A percentile compares a stretch with the other conserved stretches of the same genome.
Evolutionary conservation across 2,797 vertebrate genomes (phyloP).

Genomic region (Sebastolobus altivelis): DNA sequence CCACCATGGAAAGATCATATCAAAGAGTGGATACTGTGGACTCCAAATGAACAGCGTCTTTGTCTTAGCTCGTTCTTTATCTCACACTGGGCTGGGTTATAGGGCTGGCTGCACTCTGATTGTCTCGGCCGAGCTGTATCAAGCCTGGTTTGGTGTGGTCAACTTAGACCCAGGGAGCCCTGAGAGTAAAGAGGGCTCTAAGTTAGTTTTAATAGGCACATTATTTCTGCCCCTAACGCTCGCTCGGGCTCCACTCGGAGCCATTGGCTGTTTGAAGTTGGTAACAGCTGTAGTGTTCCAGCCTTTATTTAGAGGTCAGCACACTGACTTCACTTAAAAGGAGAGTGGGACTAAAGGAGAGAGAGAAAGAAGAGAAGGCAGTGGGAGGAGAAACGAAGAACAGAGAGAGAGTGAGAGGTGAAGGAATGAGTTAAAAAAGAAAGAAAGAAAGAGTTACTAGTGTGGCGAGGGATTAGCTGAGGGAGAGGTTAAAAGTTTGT

Average conservation of each 20-base stretch:
- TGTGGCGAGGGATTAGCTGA: constrained; percentile 83
- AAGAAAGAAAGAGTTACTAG: constrained; percentile 82
- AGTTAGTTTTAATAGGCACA: constrained; percentile 87
- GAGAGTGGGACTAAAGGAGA: constrained; percentile 75
- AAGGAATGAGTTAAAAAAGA: constrained; percentile 80
- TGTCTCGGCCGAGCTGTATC: constrained; percentile 56
- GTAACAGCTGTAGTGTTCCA: constrained; percentile 87
- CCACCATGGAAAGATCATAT: constrained; percentile 69
- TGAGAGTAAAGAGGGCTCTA: constrained; percentile 79
- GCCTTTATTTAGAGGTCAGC: constrained; percentile 89
- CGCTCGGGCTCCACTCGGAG: constrained; percentile 74
- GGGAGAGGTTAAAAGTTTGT: constrained; percentile 89
- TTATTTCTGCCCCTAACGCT: constrained; percentile 81
- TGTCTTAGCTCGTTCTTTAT: constrained; percentile 57
- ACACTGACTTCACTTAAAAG: constrained; percentile 86
- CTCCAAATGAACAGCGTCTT: constrained; percentile 65
- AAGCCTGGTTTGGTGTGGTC: constrained; percentile 72
- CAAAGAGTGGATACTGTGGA: constrained; percentile 52
- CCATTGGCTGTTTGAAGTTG: constrained; percentile 84
- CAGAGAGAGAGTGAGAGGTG: constrained; percentile 76
- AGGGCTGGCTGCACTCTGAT: constrained; percentile 37
- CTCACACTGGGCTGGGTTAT: constrained; percentile 41
- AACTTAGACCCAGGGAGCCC: constrained; percentile 76
- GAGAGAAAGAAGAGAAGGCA: constrained; percentile 66
- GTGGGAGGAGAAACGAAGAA: constrained; percentile 76